Percentiles rank a stretch among this genome's conserved stretches.
Conservation (phyloP, 2,113 vertebrate genomes). For the Castor canadensis region DNA sequence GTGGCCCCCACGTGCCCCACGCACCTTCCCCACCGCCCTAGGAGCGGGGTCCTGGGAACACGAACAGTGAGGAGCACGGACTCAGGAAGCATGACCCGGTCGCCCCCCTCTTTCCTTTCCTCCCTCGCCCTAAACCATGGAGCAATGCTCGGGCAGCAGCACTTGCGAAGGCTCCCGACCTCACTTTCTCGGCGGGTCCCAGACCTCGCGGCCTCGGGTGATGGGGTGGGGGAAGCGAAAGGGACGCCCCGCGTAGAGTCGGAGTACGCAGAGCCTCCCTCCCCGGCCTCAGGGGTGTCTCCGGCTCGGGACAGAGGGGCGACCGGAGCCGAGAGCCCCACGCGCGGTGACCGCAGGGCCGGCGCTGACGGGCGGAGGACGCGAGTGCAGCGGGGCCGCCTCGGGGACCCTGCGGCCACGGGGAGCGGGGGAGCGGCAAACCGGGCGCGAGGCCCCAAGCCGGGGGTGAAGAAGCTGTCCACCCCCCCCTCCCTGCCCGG, state of each 20-base stretch:
- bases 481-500: constrained; percentile 18
- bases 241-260: not conserved
- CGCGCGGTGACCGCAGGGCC: constrained; percentile 23
- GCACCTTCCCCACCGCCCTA: not conserved
- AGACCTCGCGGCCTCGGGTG: not conserved
- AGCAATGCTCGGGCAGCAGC: not conserved
- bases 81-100: not conserved
- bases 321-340: not conserved
- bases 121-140: not conserved
- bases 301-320: constrained; percentile 25
- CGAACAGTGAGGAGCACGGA: not conserved
- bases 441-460: not conserved
- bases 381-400: not conserved
- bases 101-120: not conserved
- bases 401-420: not conserved
- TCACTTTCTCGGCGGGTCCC: not conserved
- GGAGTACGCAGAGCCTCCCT: not conserved
- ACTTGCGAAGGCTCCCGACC: not conserved
- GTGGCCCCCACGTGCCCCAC: constrained; percentile 37
- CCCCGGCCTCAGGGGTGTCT: not conserved
- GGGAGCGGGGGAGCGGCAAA: not conserved
- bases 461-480: not conserved
- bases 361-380: not conserved
- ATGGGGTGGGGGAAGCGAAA: too few species aligned
- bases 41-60: too few species aligned